These are phyloP conservation scores for Pristionchus mayeri DNA, from an alignment of 2,888 invertebrate genomes.

Conservation along the genomic window DNA sequence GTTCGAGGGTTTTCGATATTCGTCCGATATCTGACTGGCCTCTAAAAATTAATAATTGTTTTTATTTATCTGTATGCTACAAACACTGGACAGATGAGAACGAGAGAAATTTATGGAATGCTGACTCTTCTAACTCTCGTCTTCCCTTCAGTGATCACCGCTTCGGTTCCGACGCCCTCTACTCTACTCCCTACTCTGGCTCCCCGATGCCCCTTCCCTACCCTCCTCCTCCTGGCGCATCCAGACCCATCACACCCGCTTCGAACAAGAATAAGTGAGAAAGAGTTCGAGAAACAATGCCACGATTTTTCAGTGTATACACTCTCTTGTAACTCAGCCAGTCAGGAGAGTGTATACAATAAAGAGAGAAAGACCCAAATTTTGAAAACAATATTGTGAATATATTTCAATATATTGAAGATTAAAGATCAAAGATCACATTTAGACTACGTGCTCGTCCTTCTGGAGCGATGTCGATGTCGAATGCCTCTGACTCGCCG, in stretches of 20 bases:
- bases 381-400: too few species aligned
- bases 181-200: conserved; percentile 70
- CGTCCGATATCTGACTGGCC: too few species aligned
- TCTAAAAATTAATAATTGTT: too few species aligned
- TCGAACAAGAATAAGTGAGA: conserved; percentile 26
- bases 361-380: too few species aligned
- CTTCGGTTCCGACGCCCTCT: conserved; percentile 58
- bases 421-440: background rate
- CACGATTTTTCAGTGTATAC: background rate
- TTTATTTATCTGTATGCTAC: too few species aligned
- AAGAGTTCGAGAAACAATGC: background rate
- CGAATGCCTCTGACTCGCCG: conserved; percentile 35
- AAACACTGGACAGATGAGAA: too few species aligned
- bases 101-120: too few species aligned
- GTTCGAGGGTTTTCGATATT: too few species aligned
- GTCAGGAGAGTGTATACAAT: too few species aligned
- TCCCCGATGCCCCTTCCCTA: conserved; percentile 61
- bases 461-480: conserved; percentile 42
- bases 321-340: too few species aligned
- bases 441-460: conserved; percentile 19
- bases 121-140: too few species aligned
- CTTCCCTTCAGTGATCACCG: background rate
- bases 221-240: conserved; percentile 51
- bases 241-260: conserved; percentile 46
- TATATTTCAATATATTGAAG: background rate